A percentile compares a stretch with the other conserved stretches of the same genome.
These are phyloP conservation scores for Myotis lucifugus DNA, from an alignment of 2,113 vertebrate species.

Conservation along the genomic window DNA sequence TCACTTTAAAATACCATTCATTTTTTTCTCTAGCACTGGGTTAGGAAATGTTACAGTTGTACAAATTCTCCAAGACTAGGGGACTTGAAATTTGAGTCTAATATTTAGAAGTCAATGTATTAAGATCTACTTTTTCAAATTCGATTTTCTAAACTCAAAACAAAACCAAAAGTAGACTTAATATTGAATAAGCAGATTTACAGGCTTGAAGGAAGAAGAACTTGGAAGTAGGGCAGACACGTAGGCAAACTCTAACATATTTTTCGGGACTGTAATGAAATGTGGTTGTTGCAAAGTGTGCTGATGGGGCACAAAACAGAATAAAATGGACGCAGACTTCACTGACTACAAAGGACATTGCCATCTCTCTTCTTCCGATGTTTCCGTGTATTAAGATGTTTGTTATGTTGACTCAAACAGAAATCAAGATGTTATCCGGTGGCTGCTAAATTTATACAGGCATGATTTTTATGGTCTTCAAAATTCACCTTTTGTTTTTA, in stretches of 20 bases:
- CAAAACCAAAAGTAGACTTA: neutral
- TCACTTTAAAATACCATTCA: neutral
- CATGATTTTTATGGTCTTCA: slow-evolving; percentile 40
- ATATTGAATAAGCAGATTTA: neutral
- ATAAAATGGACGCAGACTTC: neutral
- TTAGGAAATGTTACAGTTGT: neutral
- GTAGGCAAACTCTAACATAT: neutral
- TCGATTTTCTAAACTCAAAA: slow-evolving; percentile 36
- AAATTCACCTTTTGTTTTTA: slow-evolving; percentile 47
- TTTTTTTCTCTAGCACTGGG: neutral
- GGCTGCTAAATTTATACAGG: slow-evolving; percentile 38
- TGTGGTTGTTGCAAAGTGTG: neutral
- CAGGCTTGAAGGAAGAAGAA: neutral
- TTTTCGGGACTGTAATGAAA: neutral
- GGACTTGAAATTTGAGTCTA: slow-evolving; percentile 10
- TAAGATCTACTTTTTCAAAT: slow-evolving; percentile 41
- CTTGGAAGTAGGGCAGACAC: neutral
- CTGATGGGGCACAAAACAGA: neutral
- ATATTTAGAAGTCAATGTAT: slow-evolving; percentile 38
- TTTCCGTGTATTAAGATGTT: neutral
- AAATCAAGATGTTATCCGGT: slow-evolving; percentile 31
- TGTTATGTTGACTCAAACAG: neutral
- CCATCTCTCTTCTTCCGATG: neutral
- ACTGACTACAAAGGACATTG: neutral
- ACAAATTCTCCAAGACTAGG: neutral